These are phyloP conservation scores for Laupala kohalensis DNA, from an alignment of 1,140 invertebrate species.

Conservation along the genomic window DNA sequence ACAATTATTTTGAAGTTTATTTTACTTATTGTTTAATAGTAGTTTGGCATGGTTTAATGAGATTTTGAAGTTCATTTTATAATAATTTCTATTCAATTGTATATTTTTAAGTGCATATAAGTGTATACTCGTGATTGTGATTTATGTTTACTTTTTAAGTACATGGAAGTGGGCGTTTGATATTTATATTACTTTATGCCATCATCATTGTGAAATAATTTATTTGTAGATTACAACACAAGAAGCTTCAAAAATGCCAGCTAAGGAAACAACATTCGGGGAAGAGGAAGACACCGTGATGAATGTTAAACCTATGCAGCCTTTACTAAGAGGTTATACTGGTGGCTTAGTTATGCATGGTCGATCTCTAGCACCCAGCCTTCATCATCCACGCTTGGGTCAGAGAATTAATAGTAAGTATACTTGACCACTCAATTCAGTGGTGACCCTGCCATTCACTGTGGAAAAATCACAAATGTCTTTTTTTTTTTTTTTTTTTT, in stretches of 20 bases:
- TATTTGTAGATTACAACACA: slow-evolving; percentile 12
- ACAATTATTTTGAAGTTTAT: no score
- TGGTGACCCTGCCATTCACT: background rate
- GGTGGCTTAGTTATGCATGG: slow-evolving; percentile 1
- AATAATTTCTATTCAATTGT: background rate
- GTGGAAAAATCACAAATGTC: background rate
- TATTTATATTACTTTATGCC: background rate
- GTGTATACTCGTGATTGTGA: background rate
- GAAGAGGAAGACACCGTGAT: slow-evolving; percentile 66
- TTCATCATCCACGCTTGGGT: slow-evolving; percentile 1
- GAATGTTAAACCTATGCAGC: slow-evolving; percentile 85
- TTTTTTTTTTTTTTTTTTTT: background rate
- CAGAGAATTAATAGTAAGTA: background rate
- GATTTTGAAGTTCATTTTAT: background rate
- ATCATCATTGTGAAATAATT: slow-evolving; percentile 8
- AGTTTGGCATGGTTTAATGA: no score
- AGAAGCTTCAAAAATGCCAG: slow-evolving; percentile 7
- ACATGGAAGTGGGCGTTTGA: background rate
- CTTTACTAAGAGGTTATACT: slow-evolving; percentile 67
- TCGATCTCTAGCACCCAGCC: background rate
- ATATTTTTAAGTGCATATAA: background rate
- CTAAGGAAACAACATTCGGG: slow-evolving; percentile 24
- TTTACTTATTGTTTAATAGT: no score
- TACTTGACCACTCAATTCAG: background rate
- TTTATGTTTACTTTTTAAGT: background rate